Base-by-base conservation (phyloP, 1,140 invertebrate species). In the Brachionus koreanus region DNA sequence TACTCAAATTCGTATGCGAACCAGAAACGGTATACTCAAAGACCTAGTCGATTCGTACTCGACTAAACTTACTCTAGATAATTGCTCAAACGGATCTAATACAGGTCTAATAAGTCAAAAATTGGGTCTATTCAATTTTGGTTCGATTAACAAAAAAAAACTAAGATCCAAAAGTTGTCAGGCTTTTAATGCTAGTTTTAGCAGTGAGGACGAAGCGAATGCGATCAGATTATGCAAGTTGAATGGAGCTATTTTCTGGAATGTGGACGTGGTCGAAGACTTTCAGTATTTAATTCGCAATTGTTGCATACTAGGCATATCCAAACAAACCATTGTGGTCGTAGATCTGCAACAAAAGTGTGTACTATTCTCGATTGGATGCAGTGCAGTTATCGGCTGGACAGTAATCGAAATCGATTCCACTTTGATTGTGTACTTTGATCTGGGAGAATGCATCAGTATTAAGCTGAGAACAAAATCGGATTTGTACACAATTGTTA, bases 1-100 rank as follows among this genome's bases (percentile, higher is more conserved):
- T 89, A 93, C 93, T 65, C 95, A 94, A 4, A 98, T 98, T 95
- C 95, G 96, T 3, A 95, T 94, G 7, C 91, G 97, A 86, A 98
- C 97, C 16, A 90, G 96, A 85, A 94, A 97, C 87, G 96, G 98
- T 89, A 97, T 97, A 88, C 89, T 98, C 82, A 98, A 97, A 85
- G 91, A 92, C 84, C 90, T 98, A 74, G 93, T 95, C 5, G 91
- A 91, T 43, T 97, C 96, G 89, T 93, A 94, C 89, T 91, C 92
- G 0, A 93, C 93, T 1, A 92, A 92, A 35, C 93, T 93, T 5
- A 90, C 93, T 5, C 91, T 96, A 10, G 95, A 97, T 85, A 92
- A 92, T 23, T 92, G 93, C 42, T 93, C 94, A 84, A 96, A 79
- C 25, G 37, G 39, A 23, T 57, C 49, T 12, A 46, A 43, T 25